Evolutionary conservation across 2,113 vertebrate species (phyloP), one percentile per base, ranked within the genome.

Genomic region (Perca schrenkii): DNA sequence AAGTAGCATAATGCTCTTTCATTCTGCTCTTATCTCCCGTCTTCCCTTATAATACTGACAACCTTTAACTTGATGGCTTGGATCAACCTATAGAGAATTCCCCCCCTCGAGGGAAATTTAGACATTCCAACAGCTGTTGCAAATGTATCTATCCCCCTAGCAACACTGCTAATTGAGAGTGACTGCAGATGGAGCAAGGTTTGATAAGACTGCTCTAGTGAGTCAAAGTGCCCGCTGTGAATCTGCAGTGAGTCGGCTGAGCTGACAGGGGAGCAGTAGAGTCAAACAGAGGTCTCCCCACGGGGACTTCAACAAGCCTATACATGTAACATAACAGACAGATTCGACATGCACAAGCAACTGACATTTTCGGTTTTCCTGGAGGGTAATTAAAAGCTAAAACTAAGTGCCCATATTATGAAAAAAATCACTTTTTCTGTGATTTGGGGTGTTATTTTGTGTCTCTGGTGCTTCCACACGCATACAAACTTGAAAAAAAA

Each of bases 101-200:
- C 8, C 53, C 8, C 34, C 84, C 89, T 72, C 71, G 0, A 16
- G 84, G 84, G 78, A 91, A 85, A 83, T 88, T 65, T 43, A 82
- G 86, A 78, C 82, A 64, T 71, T 90, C 84, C 49, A 77, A 79
- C 91, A 93, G 89, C 88, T 92, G 93, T 88, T 90, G 83, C 68
- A 76, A 87, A 88, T 75, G 84, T 83, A 84, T 89, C 84, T 84
- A 89, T 91, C 82, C 62, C 83, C 82, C 80, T 87, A 83, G 89
- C 90, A 91, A 88, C 80, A 34, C 47, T n/a, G 74, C 77, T 91
- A 91, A 93, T 91, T 92, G 86, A 87, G 85, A 91, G 88, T 34
- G 86, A 85, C 77, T 88, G 86, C 85, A 89, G 86, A 87, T 77
- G 64, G 83, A 86, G 85, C 58, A 28, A 62, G 81, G 75, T 88